Conservation (phyloP, 2,888 invertebrate genomes). For the Philonicus albiceps region DNA sequence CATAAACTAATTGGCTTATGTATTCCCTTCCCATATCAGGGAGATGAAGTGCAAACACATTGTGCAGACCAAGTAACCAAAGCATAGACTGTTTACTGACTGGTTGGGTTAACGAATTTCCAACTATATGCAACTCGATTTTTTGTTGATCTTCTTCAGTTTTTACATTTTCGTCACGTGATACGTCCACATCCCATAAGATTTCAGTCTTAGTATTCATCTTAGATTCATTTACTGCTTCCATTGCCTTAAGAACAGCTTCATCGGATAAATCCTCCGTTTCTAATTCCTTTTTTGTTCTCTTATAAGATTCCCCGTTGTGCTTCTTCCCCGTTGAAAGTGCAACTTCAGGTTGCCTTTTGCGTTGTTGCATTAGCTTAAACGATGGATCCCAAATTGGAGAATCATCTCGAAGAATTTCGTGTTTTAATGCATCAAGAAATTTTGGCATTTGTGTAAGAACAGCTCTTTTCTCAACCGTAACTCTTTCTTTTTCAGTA, state of each 20-base stretch:
- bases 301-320: constrained; percentile 53
- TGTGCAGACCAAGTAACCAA: constrained; percentile 84
- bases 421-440: constrained; percentile 85
- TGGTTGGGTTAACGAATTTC: constrained; percentile 86
- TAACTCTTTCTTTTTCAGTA: constrained; percentile 87
- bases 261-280: constrained; percentile 78
- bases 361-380: constrained; percentile 67
- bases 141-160: constrained; percentile 86
- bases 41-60: constrained; percentile 93
- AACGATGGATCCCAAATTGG: constrained; percentile 95
- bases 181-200: constrained; percentile 82
- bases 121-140: constrained; percentile 93
- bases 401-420: constrained; percentile 83
- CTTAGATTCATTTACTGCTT: constrained; percentile 83
- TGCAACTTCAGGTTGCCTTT: constrained; percentile 58
- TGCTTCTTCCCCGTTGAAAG: constrained; percentile 55
- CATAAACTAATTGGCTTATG: constrained; percentile 93
- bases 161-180: constrained; percentile 90
- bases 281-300: constrained; percentile 58
- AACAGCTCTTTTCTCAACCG: constrained; percentile 81
- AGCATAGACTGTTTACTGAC: constrained; percentile 91
- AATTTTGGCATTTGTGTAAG: constrained; percentile 93
- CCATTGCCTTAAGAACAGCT: constrained; percentile 81
- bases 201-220: constrained; percentile 65
- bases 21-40: constrained; percentile 98